Conservation (phyloP, 2,888 invertebrate genomes). For the Cheilosia vulpina region DNA sequence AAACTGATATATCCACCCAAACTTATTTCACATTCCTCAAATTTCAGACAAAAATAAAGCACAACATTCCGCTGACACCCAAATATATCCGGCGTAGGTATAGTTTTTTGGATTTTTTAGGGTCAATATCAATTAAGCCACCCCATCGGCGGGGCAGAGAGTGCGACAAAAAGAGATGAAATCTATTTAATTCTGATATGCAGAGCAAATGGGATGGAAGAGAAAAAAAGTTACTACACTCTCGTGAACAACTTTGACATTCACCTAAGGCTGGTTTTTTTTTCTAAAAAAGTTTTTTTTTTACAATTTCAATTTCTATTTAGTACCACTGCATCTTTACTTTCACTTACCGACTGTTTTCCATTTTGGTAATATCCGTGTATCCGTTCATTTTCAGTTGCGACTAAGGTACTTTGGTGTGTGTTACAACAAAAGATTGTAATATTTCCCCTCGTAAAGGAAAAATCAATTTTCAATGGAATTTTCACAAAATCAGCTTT, state of each 20-base stretch:
- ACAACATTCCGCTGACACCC: slow-evolving; percentile 29
- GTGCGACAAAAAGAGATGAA: slow-evolving; percentile 10
- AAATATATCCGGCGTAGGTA: not conserved
- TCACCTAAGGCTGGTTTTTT: slow-evolving; percentile 1
- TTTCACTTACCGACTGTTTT: slow-evolving; percentile 74
- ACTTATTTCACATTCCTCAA: slow-evolving; percentile 5
- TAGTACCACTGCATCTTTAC: slow-evolving; percentile 8
- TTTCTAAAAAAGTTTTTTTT: not conserved
- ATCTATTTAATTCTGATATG: not conserved
- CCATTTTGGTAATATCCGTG: slow-evolving; percentile 71
- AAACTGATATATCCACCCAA: not conserved
- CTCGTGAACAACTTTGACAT: slow-evolving; percentile 9
- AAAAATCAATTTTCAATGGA: slow-evolving; percentile 54
- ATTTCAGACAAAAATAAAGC: slow-evolving; percentile 1
- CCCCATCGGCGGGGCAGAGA: not conserved
- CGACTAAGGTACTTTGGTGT: slow-evolving; percentile 25
- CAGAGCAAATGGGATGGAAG: slow-evolving; percentile 28
- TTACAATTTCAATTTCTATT: slow-evolving; percentile 6
- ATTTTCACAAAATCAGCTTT: slow-evolving; percentile 33
- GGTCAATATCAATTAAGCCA: slow-evolving; percentile 55
- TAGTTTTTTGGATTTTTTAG: slow-evolving; percentile 38
- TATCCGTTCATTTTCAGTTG: slow-evolving; percentile 67
- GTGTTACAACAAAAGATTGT: not conserved
- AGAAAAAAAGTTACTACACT: not conserved
- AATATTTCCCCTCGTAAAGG: not conserved